Conservation (phyloP, 2,888 invertebrate genomes). For the Disparrhopalites patrizii region DNA sequence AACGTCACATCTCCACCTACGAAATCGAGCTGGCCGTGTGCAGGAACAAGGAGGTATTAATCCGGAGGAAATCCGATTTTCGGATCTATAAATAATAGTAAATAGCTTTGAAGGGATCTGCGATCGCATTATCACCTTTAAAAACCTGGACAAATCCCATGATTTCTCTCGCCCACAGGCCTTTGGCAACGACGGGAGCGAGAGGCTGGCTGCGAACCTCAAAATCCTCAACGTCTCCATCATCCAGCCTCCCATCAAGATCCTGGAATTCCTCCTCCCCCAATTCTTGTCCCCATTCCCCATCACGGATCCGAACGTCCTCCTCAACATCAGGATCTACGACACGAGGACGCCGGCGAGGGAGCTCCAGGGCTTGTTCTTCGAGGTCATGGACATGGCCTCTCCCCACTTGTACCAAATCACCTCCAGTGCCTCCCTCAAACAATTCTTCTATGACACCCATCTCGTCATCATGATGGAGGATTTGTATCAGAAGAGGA, state of each 20-base stretch:
- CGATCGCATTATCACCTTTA: background rate
- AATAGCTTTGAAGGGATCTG: no score
- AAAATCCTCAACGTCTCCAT: constrained; percentile 31
- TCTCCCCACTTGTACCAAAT: constrained; percentile 37
- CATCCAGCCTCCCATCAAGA: constrained; percentile 35
- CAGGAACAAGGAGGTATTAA: constrained; percentile 36
- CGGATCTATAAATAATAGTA: background rate
- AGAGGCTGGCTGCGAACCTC: background rate
- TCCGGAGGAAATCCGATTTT: no score
- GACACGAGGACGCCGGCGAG: constrained; percentile 33
- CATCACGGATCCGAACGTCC: constrained; percentile 34
- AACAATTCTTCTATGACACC: constrained; percentile 36
- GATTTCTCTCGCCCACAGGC: background rate
- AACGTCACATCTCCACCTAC: constrained; percentile 25
- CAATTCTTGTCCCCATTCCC: constrained; percentile 40
- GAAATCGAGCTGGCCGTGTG: constrained; percentile 32
- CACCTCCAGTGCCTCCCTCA: constrained; percentile 24
- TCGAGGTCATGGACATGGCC: constrained; percentile 43
- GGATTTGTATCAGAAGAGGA: constrained; percentile 34
- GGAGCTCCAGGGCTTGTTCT: constrained; percentile 37
- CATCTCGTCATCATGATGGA: constrained; percentile 40
- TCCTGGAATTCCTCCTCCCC: constrained; percentile 35
- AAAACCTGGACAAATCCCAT: no score
- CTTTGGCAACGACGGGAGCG: background rate
- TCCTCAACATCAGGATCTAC: constrained; percentile 39